These are phyloP conservation scores for Thoracochromis brauschi DNA, from an alignment of 2,113 vertebrate species.

Conservation along the genomic window DNA sequence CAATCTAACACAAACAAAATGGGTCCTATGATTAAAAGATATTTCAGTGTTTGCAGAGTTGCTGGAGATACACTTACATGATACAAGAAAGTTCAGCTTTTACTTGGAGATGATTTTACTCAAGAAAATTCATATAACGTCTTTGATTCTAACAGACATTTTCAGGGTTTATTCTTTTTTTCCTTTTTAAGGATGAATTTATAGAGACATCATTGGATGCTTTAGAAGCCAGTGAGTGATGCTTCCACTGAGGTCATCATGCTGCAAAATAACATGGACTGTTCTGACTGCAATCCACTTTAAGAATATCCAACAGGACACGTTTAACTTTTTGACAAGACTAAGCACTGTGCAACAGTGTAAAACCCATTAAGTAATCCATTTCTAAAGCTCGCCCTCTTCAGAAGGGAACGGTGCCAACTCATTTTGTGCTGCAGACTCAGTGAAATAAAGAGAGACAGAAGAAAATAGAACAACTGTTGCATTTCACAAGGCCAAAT, in stretches of 20 bases:
- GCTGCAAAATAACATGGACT: background rate
- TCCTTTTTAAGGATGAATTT: background rate
- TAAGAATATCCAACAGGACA: background rate
- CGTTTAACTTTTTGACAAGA: background rate
- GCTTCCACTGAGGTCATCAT: background rate
- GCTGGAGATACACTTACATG: background rate
- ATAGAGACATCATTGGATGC: background rate
- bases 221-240: background rate
- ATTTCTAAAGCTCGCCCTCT: background rate
- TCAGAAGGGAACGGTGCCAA: conserved; percentile 14
- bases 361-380: conserved; percentile 21
- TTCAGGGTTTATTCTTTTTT: background rate
- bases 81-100: background rate
- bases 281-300: background rate
- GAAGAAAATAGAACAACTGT: conserved; percentile 24
- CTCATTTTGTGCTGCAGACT: conserved; percentile 12
- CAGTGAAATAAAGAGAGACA: conserved; percentile 9
- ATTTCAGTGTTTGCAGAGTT: background rate
- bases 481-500: conserved; percentile 24
- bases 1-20: background rate
- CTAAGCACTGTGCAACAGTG: background rate
- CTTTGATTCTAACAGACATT: background rate
- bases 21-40: background rate
- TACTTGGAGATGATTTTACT: background rate
- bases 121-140: background rate